Base-by-base conservation (phyloP, 2,888 invertebrate genomes). In the Polymixis lichenea region DNA sequence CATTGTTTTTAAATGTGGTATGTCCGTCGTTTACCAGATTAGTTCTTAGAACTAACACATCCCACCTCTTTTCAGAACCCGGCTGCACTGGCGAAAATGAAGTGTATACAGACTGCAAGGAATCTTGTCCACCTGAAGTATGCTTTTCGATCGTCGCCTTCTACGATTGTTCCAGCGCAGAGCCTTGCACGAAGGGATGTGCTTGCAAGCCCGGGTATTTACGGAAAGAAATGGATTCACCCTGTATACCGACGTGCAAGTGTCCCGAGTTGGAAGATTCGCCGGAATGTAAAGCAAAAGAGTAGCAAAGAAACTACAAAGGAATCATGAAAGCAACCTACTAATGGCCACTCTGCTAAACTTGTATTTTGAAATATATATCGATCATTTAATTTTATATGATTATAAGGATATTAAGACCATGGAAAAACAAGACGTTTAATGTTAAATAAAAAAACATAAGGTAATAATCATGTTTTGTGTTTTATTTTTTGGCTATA, bases 121-220 rank as follows among this genome's bases (percentile, higher is more conserved):
- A 25, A 60, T 64, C 84, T 7, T 92, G 91, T 62, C 91, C 91
- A 9, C 90, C 90, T 0, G 88, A 91, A 64, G 62, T 75, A 0
- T 92, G 91, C 68, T 43, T 80, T 15, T 82, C 88, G 1, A 72
- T 90, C 0, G 17, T 77, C 0, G 87, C 89, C 19, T 78, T 62
- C 38, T 86, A 61, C 46, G 80, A 80, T 22, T 91, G 91, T 64
- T 68, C 46, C 19, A 49, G 49, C 8, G 60, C 74, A 43, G 46
- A 55, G 9, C 56, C 66, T 11, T 82, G 82, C 64, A 46, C 72
- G 11, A 83, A 86, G 3, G 89, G 91, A 5, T 91, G 91, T 69
- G 72, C 61, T 19, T 91, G 91, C 69, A 87, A 89, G 62, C 75
- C 86, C 8, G 88, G 87, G 0, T 89, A 72, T 76, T 72, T 87